Evolutionary conservation across 2,113 vertebrate species (phyloP), one percentile per base, ranked within the genome.

Genomic region (Mola mola): DNA sequence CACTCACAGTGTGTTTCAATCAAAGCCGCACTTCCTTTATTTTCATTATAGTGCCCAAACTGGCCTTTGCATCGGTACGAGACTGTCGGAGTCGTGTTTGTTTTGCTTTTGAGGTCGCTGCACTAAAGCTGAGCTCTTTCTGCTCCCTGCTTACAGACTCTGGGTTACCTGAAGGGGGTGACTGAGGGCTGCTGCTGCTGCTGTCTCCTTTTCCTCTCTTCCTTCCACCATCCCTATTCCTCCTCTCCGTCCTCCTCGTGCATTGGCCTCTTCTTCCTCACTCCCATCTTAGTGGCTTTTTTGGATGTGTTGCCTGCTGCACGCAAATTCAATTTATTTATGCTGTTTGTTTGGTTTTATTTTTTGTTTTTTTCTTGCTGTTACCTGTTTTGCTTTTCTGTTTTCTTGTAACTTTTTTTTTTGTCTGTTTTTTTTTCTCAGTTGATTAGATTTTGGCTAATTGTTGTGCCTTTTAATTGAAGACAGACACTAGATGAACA

Each of bases 141-240:
- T 81, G 62, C 78, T 84, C 57, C 81, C 72, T 75, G 66, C 74
- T 77, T 82, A 8, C 82, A 90, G 87, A 79, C 78, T 74, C 68
- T 53, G 77, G 65, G 64, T 80, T 41, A 47, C 76, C 78, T 79
- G 86, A 77, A 67, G 83, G 72, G 21, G 78, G 64, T 58, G 74
- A 72, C n/a, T 88, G 82, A 84, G 66, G 55, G 67, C 65, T 64
- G 31, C 67, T 70, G 68, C 17, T 65, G 55, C 43, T 62, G 60
- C 46, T 52, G 53, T 76, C 72, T 73, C 26, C 36, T 75, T 66
- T 77, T 51, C 70, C 64, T 67, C 67, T 75, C 43, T 37, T 84
- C 61, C 66, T 58, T 61, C 68, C 51, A 53, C 21, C 71, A 26
- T 40, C 46, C 72, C 28, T 24, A 2, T 52, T 77, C 56, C 52